These are phyloP conservation scores for Myodes glareolus DNA, from an alignment of 2,113 vertebrate species.

Conservation along the genomic window DNA sequence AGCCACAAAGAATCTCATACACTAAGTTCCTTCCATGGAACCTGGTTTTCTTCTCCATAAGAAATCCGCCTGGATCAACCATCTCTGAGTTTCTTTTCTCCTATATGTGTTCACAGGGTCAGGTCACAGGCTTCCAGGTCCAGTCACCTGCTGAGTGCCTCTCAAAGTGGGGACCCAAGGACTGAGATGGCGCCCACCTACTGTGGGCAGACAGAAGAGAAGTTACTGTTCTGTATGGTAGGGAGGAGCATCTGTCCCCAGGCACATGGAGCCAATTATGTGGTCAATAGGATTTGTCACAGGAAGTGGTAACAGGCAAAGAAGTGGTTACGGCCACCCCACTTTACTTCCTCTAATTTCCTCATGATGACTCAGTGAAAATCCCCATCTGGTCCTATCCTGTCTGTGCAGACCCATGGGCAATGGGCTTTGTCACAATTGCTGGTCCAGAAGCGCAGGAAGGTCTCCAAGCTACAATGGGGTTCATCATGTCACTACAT, in stretches of 20 bases:
- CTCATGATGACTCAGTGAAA: slow-evolving; percentile 49
- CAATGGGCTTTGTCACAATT: not conserved
- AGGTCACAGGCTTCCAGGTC: not conserved
- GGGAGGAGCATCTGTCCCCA: not conserved
- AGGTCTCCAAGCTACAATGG: not conserved
- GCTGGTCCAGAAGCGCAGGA: not conserved
- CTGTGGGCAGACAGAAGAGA: not conserved
- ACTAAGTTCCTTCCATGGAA: not conserved
- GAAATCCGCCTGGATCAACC: not conserved
- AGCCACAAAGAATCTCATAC: not conserved
- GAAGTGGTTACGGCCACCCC: not conserved
- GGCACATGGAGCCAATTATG: not conserved
- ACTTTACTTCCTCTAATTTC: slow-evolving; percentile 19
- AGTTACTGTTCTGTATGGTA: no score
- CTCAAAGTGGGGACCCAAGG: not conserved
- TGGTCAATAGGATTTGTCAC: slow-evolving; percentile 26
- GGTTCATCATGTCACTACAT: not conserved
- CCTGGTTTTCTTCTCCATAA: not conserved
- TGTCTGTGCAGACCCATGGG: not conserved
- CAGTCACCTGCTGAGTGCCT: not conserved
- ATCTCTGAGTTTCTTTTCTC: not conserved
- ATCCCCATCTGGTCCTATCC: not conserved
- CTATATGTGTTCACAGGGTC: not conserved
- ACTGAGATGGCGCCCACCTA: not conserved
- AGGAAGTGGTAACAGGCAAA: slow-evolving; percentile 54